Evolutionary conservation across 2,888 invertebrate species (phyloP), one percentile per base, ranked within the genome.

Genomic region (Antheraea yamamai): DNA sequence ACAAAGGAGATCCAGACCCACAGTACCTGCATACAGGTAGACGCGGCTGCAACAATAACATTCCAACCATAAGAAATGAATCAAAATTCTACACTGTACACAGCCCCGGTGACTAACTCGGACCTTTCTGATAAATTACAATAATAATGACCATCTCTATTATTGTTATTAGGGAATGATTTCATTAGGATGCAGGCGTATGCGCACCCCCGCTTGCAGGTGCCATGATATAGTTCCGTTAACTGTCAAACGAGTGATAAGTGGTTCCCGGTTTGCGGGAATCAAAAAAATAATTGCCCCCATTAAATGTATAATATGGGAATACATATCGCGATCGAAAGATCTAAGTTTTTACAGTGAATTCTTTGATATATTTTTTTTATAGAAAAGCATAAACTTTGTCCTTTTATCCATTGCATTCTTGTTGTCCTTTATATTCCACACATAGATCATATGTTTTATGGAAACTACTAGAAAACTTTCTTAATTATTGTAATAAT

Each of bases 41-140:
- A 81, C 84, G 82, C 90, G 89, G 88, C 89, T 84, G 82, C 84
- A 84, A 93, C 93, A 94, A 94, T 94, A 90, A 92, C 93, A 94
- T 94, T 93, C 94, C 93, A 88, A 84, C 81, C 91, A 92, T 91
- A 88, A 90, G 89, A 92, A 92, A 93, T 94, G 92, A 94, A 93
- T 94, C 93, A 92, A 93, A 93, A 92, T 89, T 92, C 91, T 88
- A 81, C 84, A 86, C 88, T 87, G 82, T 82, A 79, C 81, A 80
- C 74, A 79, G 81, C 12, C 47, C 47, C 47, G 47, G 81, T 89
- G 88, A 90, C 87, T 88, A 87, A 90, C 87, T 79, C 83, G 80
- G 83, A 83, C 85, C 89, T 85, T 83, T 83, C 89, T 89, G 88
- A 89, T 91, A 92, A 90, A 92, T 91, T 91, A 92, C 88, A 89